Evolutionary conservation across 2,888 invertebrate species (phyloP), one percentile per base, ranked within the genome.

Genomic region (Eristalis tenax): DNA sequence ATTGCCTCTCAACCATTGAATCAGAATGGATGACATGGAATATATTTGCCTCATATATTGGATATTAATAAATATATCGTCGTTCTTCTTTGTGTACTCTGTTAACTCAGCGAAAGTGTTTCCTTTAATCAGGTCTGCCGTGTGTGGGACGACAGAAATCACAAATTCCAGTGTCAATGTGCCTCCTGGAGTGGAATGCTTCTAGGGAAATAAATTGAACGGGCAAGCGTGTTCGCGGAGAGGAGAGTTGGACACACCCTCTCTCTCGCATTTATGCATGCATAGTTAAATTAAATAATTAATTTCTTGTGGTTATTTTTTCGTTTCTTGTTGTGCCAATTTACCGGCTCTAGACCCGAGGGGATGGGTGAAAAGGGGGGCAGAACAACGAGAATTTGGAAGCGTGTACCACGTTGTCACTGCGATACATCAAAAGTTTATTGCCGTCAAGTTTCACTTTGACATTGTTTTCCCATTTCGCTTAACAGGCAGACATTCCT

Each of bases 401-500:
- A n/a, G 50, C 18, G 50, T 50, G 50, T 50, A 35, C 8, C 32
- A n/a, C 10, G 69, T 75, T 79, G 68, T 69, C 77, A 59, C 65
- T 70, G 74, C 38, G 23, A 61, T 50, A 85, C 70, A 86, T 78
- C 65, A 70, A 82, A 81, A 77, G 82, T 82, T 86, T 82, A 86
- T 75, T 82, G 85, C 69, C 82, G 74, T 57, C 77, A 59, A 86
- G 78, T 78, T 78, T 86, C 85, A 74, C 82, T 74, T 78, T 82
- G 77, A 78, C 85, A 86, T 82, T 56, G 81, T 78, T 82, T 82
- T 86, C 78, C 74, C 81, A 85, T 85, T 82, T 82, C 56, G 43
- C 40, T 70, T 69, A 22, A 38, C 22, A 50, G 73, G 5, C 50
- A 68, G 57, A 69, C 38, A 28, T 73, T 81, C 66, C 57, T 15